phyloP scores from a whole-genome alignment of 2,113 vertebrate species.

The Leuciscus idus region DNA sequence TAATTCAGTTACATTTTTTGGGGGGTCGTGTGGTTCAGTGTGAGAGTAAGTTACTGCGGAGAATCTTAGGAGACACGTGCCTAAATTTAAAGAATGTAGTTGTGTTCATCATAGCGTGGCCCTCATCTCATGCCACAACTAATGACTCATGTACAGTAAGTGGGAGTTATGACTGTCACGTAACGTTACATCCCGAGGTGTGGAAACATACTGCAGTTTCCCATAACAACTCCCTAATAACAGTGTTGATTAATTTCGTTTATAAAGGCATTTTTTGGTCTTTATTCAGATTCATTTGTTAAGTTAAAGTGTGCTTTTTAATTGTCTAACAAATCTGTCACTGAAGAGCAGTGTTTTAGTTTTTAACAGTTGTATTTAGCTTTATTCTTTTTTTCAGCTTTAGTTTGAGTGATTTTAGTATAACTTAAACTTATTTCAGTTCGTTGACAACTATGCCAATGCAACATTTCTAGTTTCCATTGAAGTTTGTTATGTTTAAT shows the following conservation, averaged over 20 bases:
- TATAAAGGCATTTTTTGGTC: neutral
- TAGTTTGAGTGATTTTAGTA: too few species aligned
- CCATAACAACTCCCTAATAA: neutral
- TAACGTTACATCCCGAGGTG: neutral
- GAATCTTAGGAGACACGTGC: neutral
- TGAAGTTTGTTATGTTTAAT: too few species aligned
- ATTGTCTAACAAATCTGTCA: neutral
- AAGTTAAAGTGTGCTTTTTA: neutral
- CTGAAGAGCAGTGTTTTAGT: neutral
- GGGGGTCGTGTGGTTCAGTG: too few species aligned
- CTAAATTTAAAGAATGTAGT: neutral
- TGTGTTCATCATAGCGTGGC: neutral
- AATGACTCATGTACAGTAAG: slow-evolving; percentile 6
- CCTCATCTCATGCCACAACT: neutral
- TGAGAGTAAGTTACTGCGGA: too few species aligned
- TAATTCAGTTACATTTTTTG: neutral
- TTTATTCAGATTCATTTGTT: neutral
- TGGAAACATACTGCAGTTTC: neutral
- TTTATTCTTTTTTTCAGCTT: too few species aligned
- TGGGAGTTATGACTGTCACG: too few species aligned
- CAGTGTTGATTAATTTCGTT: neutral
- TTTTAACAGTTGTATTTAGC: too few species aligned
- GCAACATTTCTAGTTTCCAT: too few species aligned
- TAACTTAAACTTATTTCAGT: too few species aligned
- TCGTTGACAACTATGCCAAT: too few species aligned